Evolutionary conservation across 2,888 invertebrate species (phyloP).

Genomic region (Drosophila borealis): DNA sequence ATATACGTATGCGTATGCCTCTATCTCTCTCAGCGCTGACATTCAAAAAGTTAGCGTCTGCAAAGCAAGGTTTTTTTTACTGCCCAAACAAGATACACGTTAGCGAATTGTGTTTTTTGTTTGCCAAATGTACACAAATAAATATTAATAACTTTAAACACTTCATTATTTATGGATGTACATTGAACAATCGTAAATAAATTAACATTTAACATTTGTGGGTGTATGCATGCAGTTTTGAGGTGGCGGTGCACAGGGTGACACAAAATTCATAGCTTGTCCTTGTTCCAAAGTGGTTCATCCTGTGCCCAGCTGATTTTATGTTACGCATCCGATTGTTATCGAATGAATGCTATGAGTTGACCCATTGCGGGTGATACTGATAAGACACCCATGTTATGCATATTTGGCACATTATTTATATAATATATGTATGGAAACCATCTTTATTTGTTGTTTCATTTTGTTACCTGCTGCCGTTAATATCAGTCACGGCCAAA

Average conservation of each 20-base stretch:
- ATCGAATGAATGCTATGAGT: slow-evolving; percentile 31
- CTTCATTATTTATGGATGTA: slow-evolving; percentile 17
- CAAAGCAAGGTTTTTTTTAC: slow-evolving; percentile 59
- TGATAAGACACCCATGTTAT: slow-evolving; percentile 26
- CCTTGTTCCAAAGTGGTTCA: slow-evolving; percentile 34
- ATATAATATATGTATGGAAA: slow-evolving; percentile 23
- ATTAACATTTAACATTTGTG: slow-evolving; percentile 7
- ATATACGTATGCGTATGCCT: slow-evolving; percentile 6
- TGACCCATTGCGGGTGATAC: slow-evolving; percentile 16
- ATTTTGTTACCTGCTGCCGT: slow-evolving; percentile 31
- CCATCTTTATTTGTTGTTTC: slow-evolving; percentile 34
- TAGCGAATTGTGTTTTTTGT: slow-evolving; percentile 37
- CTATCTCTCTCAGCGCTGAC: slow-evolving; percentile 55
- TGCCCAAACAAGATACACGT: slow-evolving; percentile 49
- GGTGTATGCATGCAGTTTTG: not conserved
- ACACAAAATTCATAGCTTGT: slow-evolving; percentile 18
- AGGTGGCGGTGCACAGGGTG: slow-evolving; percentile 40
- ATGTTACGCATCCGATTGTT: slow-evolving; percentile 33
- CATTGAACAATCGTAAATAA: slow-evolving; percentile 1
- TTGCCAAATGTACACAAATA: slow-evolving; percentile 35
- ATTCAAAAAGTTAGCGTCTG: slow-evolving; percentile 58
- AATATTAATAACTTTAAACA: slow-evolving; percentile 23
- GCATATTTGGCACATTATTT: slow-evolving; percentile 23
- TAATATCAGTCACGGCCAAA: slow-evolving; percentile 60
- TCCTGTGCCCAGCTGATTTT: slow-evolving; percentile 43